These are phyloP conservation scores for Linnaemya tessellans DNA, from an alignment of 2,888 invertebrate genomes.

Conservation along the genomic window DNA sequence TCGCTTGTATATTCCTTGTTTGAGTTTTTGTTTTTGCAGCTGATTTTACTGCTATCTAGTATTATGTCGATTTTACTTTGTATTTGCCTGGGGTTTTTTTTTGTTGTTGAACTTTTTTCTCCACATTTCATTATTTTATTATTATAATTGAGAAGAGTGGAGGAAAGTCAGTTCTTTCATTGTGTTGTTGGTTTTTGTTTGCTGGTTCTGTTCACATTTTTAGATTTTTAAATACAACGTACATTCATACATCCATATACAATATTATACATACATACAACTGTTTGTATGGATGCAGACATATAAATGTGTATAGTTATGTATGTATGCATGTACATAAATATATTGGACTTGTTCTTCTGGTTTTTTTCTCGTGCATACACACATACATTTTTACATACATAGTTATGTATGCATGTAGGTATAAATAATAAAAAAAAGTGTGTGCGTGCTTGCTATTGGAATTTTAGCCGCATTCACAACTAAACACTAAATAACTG, in stretches of 20 bases:
- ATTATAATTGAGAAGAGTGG: slow-evolving; percentile 38
- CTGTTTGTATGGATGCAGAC: too few relatives aligned
- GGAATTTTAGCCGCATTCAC: slow-evolving; percentile 59
- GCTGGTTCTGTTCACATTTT: slow-evolving; percentile 51
- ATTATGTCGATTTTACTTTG: slow-evolving; percentile 59
- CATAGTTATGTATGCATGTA: slow-evolving; percentile 7
- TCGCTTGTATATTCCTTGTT: slow-evolving; percentile 22
- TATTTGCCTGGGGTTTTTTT: slow-evolving; percentile 60
- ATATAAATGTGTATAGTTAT: too few relatives aligned
- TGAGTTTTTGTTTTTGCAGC: slow-evolving; percentile 2
- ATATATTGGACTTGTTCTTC: too few relatives aligned
- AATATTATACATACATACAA: too few relatives aligned
- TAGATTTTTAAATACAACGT: slow-evolving; percentile 20
- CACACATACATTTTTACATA: neutral
- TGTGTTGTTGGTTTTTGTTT: slow-evolving; percentile 50
- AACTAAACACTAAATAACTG: slow-evolving; percentile 47
- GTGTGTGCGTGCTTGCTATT: slow-evolving; percentile 15
- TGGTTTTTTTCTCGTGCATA: too few relatives aligned
- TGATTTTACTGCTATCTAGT: slow-evolving; percentile 29
- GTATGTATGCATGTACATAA: too few relatives aligned
- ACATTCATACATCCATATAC: too few relatives aligned
- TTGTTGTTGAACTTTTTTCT: slow-evolving; percentile 12
- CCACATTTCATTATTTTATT: slow-evolving; percentile 44
- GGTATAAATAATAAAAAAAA: too few relatives aligned
- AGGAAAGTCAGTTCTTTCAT: neutral